These are phyloP conservation scores for Conus canariensis DNA, from an alignment of 2,888 invertebrate genomes.

Conservation along the genomic window DNA sequence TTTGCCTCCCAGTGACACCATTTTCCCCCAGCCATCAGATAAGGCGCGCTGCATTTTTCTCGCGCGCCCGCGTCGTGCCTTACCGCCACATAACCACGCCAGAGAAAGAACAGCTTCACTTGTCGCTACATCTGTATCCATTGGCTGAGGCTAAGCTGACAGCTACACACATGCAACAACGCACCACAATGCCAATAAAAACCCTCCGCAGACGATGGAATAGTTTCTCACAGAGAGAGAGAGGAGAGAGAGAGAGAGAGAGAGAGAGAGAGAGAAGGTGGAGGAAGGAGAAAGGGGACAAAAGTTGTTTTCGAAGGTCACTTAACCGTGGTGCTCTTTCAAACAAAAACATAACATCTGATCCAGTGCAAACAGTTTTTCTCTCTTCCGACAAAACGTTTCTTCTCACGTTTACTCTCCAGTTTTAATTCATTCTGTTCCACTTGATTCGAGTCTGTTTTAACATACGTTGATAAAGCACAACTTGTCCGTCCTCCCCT, in stretches of 20 bases:
- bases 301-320: too few relatives aligned
- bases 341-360: too few relatives aligned
- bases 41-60: background rate
- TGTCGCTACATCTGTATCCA: conserved; percentile 32
- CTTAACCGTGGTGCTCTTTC: too few relatives aligned
- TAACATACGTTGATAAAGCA: too few relatives aligned
- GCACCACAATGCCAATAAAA: conserved; percentile 28
- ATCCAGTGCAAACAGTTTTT: too few relatives aligned
- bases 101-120: conserved; percentile 4
- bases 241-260: background rate
- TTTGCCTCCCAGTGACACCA: conserved; percentile 21
- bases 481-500: too few relatives aligned
- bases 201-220: conserved; percentile 15
- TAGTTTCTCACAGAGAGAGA: background rate
- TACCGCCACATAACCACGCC: conserved; percentile 24
- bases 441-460: too few relatives aligned
- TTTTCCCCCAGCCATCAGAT: conserved; percentile 18
- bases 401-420: too few relatives aligned
- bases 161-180: conserved; percentile 27
- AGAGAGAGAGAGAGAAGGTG: background rate
- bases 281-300: background rate
- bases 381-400: too few relatives aligned
- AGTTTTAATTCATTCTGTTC: too few relatives aligned
- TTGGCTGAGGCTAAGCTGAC: conserved; percentile 27
- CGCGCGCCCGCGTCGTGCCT: background rate